Conservation (phyloP, 2,113 vertebrate genomes). For the Mungos mungo region DNA sequence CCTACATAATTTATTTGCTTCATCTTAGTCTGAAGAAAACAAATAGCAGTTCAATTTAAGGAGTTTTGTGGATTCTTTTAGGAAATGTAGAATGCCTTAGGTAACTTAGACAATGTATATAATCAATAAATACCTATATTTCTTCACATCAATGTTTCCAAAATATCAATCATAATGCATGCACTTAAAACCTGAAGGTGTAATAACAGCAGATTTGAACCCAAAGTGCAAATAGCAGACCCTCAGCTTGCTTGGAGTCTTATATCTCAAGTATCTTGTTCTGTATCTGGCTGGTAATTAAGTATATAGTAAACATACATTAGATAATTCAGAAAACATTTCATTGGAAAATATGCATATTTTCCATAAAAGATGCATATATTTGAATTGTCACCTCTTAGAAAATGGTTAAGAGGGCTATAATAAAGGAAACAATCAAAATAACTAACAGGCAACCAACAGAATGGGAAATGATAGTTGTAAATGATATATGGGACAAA, state of each 20-base stretch:
- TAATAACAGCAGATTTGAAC: slow-evolving; percentile 3
- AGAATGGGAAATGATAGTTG: no score
- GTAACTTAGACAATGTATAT: background rate
- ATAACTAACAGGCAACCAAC: no score
- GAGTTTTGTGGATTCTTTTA: background rate
- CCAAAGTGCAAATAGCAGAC: background rate
- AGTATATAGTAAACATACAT: background rate
- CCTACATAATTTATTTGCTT: background rate
- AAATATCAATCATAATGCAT: background rate
- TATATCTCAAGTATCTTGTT: background rate
- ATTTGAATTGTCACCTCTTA: background rate
- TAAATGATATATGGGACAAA: no score
- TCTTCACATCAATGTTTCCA: background rate
- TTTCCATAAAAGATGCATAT: background rate
- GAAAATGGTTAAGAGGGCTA: background rate
- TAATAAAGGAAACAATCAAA: background rate
- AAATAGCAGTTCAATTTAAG: background rate
- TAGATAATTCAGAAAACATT: background rate
- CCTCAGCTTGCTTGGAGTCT: background rate
- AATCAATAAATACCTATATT: background rate
- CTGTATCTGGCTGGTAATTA: background rate
- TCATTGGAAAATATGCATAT: background rate
- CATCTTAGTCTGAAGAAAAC: background rate
- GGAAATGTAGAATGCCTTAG: background rate
- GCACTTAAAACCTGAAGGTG: background rate